These are phyloP conservation scores for Macrophya annulata DNA, from an alignment of 2,888 invertebrate species.

Conservation along the genomic window DNA sequence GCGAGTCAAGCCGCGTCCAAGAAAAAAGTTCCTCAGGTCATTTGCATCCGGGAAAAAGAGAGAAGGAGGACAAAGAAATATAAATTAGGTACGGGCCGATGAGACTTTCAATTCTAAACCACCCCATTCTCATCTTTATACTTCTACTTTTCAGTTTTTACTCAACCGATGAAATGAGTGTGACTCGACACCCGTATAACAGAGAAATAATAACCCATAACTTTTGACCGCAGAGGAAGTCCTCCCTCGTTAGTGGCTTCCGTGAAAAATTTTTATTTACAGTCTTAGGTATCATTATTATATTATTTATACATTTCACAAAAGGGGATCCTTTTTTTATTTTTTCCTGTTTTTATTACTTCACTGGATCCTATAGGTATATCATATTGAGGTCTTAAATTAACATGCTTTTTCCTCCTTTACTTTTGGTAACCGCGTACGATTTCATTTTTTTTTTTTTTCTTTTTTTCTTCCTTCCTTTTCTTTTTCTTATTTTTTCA, in stretches of 20 bases:
- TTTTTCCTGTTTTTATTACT: not conserved
- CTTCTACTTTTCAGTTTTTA: conserved; percentile 23
- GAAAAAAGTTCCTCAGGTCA: conserved; percentile 50
- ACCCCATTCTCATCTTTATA: not conserved
- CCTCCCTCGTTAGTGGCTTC: conserved; percentile 20
- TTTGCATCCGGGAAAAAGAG: conserved; percentile 37
- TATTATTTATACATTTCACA: not conserved
- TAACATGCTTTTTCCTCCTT: not conserved
- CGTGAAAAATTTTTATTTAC: conserved; percentile 8
- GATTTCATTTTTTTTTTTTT: not conserved
- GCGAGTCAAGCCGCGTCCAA: conserved; percentile 23
- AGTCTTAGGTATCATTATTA: not conserved
- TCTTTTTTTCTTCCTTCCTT: not conserved
- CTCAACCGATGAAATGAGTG: not conserved
- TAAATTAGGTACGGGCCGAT: conserved; percentile 67
- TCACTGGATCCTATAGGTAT: not conserved
- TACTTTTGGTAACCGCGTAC: not conserved
- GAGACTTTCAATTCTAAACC: conserved; percentile 68
- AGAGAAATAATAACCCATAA: conserved; percentile 21
- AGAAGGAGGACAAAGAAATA: conserved; percentile 61
- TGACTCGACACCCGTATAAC: conserved; percentile 25
- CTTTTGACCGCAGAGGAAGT: conserved; percentile 42
- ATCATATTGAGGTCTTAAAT: not conserved
- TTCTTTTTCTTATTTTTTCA: not conserved
- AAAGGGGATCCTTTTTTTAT: not conserved